A percentile compares a stretch with the other conserved stretches of the same genome.
These are phyloP conservation scores for Nomada flava DNA, from an alignment of 2,888 invertebrate genomes.

Conservation along the genomic window DNA sequence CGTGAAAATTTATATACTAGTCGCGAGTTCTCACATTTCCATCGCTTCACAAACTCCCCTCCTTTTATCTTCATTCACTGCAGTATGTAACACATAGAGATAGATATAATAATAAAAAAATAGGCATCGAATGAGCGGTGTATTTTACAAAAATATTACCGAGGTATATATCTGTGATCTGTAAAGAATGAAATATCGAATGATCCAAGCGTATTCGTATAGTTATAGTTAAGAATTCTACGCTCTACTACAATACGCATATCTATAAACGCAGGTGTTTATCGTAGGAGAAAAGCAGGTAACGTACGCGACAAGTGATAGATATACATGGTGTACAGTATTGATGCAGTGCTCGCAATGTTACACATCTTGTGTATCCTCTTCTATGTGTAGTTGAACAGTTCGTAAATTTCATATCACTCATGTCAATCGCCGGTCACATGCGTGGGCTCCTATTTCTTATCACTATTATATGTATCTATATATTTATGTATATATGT, in stretches of 20 bases:
- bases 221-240: not conserved
- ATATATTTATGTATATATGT: slow-evolving; percentile 40
- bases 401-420: slow-evolving; percentile 57
- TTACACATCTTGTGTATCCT: slow-evolving; percentile 55
- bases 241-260: not conserved
- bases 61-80: not conserved
- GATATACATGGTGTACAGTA: slow-evolving; percentile 69
- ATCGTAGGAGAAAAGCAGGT: slow-evolving; percentile 47
- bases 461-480: slow-evolving; percentile 12
- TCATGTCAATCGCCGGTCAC: slow-evolving; percentile 59
- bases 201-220: not conserved
- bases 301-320: slow-evolving; percentile 69
- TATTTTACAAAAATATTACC: slow-evolving; percentile 1
- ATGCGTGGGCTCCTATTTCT: slow-evolving; percentile 44
- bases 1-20: not conserved
- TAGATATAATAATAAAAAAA: not conserved
- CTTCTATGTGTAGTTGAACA: slow-evolving; percentile 39
- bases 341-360: slow-evolving; percentile 64
- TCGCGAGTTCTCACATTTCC: not conserved
- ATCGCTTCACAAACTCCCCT: slow-evolving; percentile 1
- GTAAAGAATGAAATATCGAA: not conserved
- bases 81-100: not conserved
- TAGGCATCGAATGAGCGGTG: not conserved
- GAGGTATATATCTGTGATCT: not conserved
- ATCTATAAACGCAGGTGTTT: slow-evolving; percentile 26